Conservation (phyloP, 2,888 invertebrate genomes). For the Bombylius major region DNA sequence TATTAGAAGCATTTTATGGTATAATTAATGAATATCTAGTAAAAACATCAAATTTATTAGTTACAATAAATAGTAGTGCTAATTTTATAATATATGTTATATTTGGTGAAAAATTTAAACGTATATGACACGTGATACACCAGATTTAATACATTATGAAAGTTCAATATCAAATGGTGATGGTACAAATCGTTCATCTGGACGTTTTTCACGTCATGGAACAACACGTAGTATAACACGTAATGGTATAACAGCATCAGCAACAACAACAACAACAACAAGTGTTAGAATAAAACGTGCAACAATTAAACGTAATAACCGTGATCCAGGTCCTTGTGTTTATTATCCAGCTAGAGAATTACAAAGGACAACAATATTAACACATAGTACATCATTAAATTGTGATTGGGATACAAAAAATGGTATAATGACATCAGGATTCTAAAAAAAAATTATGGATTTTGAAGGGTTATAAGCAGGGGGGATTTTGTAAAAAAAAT, state of each 20-base stretch:
- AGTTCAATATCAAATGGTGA: constrained; percentile 72
- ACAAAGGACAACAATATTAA: constrained; percentile 24
- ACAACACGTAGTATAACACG: constrained; percentile 33
- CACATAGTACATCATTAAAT: constrained; percentile 26
- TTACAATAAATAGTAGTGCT: constrained; percentile 93
- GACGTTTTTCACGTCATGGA: constrained; percentile 42
- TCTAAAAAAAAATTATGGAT: constrained; percentile 20
- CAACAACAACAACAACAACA: constrained; percentile 2
- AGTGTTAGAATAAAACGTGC: constrained; percentile 29
- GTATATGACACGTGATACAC: constrained; percentile 56
- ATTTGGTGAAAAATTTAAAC: constrained; percentile 92
- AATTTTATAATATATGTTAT: constrained; percentile 97
- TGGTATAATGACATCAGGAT: constrained; percentile 33
- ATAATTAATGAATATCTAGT: constrained; percentile 56
- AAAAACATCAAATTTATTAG: constrained; percentile 78
- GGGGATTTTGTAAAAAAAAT: background rate
- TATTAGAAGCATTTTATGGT: constrained; percentile 66
- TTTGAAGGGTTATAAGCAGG: background rate
- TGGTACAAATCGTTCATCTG: constrained; percentile 49
- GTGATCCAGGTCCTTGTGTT: constrained; percentile 38
- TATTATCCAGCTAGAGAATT: constrained; percentile 37
- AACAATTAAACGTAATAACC: constrained; percentile 27
- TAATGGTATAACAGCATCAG: background rate
- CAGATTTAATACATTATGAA: constrained; percentile 70
- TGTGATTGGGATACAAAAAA: constrained; percentile 34